Evolutionary conservation across 1,140 invertebrate genomes (phyloP).

Genomic region (Drosophila sp.): DNA sequence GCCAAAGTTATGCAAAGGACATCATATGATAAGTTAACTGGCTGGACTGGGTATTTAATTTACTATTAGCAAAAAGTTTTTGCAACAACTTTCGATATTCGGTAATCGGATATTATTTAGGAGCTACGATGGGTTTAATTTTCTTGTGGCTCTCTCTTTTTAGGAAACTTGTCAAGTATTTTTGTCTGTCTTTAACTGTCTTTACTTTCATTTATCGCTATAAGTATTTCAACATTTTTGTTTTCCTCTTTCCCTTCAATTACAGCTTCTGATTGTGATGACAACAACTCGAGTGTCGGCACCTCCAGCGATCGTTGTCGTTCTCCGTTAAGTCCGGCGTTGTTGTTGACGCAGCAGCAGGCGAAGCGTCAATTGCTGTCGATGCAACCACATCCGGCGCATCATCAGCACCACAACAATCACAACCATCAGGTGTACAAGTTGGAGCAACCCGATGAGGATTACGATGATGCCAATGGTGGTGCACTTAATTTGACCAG

Average conservation of each 20-base stretch:
- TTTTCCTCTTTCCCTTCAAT: not conserved
- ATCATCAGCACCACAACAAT: slow-evolving; percentile 42
- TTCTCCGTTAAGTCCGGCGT: slow-evolving; percentile 68
- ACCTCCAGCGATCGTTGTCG: slow-evolving; percentile 80
- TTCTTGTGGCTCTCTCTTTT: no score
- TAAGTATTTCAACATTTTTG: not conserved
- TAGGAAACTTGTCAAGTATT: no score
- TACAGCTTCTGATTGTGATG: slow-evolving; percentile 79
- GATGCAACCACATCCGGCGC: slow-evolving; percentile 67
- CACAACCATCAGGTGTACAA: slow-evolving; percentile 57
- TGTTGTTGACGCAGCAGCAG: slow-evolving; percentile 66
- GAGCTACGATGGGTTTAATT: no score
- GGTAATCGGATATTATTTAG: no score
- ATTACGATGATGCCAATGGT: slow-evolving; percentile 71
- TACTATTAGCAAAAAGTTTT: slow-evolving; percentile 24
- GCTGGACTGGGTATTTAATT: slow-evolving; percentile 29
- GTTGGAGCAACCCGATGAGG: slow-evolving; percentile 59
- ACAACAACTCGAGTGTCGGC: slow-evolving; percentile 79
- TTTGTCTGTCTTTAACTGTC: no score
- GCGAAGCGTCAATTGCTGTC: slow-evolving; percentile 68
- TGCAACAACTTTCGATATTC: no score
- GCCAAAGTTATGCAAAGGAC: slow-evolving; percentile 77
- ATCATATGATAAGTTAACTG: slow-evolving; percentile 1
- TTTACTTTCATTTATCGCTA: not conserved
- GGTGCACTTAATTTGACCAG: slow-evolving; percentile 80